Evolutionary conservation across 2,797 vertebrate genomes (phyloP).

Genomic region (Sebastes vulpes): DNA sequence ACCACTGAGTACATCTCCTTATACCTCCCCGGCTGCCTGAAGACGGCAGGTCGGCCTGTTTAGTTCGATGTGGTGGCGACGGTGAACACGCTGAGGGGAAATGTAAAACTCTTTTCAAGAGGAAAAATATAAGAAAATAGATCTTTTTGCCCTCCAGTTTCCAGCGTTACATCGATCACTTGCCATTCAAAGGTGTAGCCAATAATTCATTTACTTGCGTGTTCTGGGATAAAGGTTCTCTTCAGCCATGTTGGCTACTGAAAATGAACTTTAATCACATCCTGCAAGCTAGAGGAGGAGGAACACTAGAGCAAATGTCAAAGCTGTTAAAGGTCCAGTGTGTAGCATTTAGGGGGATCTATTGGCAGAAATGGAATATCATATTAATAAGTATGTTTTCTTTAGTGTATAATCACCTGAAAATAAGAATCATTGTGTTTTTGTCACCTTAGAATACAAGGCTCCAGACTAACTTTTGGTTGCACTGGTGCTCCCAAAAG

Average conservation of each 20-base stretch:
- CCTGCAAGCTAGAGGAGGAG: not conserved
- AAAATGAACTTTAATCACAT: not conserved
- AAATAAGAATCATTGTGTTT: too few species aligned
- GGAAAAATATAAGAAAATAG: not conserved
- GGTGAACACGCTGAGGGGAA: not conserved
- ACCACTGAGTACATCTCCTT: conserved; percentile 63
- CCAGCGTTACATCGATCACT: not conserved
- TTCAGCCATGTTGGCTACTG: not conserved
- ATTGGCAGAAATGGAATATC: too few species aligned
- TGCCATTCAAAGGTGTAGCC: not conserved
- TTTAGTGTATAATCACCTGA: too few species aligned
- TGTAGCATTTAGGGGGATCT: too few species aligned
- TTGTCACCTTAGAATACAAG: too few species aligned
- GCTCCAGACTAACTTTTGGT: too few species aligned
- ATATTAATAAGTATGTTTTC: too few species aligned
- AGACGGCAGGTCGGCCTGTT: conserved; percentile 29
- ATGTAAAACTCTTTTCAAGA: not conserved
- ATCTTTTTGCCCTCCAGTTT: not conserved
- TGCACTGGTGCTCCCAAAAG: too few species aligned
- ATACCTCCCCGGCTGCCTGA: conserved; percentile 30
- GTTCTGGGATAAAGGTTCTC: not conserved
- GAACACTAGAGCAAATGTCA: not conserved
- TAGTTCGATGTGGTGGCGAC: not conserved
- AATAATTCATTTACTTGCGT: not conserved
- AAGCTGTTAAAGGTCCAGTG: not conserved